Evolutionary conservation across 2,113 vertebrate genomes (phyloP).

Genomic region (Tragelaphus imberbis): DNA sequence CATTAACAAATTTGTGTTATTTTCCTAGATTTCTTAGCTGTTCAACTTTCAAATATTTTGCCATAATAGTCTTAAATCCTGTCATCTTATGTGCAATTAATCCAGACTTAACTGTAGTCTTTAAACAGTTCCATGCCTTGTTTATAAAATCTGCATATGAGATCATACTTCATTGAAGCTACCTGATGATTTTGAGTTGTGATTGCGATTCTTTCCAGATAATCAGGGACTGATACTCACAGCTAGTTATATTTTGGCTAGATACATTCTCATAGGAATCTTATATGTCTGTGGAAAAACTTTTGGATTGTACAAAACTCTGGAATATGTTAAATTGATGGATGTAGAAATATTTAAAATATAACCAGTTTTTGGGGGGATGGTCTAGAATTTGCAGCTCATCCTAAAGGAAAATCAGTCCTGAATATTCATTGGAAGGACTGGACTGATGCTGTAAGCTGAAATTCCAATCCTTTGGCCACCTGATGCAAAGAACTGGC

Average conservation of each 20-base stretch:
- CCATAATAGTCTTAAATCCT: constrained; percentile 25
- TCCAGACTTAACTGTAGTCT: constrained; percentile 35
- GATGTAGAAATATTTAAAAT: background rate
- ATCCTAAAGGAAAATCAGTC: background rate
- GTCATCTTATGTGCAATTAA: constrained; percentile 33
- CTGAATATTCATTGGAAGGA: background rate
- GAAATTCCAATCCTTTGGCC: background rate
- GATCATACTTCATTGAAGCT: background rate
- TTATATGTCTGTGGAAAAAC: background rate
- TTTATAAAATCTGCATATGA: background rate
- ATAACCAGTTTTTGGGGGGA: background rate
- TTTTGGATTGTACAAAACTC: background rate
- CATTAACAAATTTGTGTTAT: constrained; percentile 40
- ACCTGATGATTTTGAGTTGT: background rate
- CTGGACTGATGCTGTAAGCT: background rate
- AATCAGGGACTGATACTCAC: background rate
- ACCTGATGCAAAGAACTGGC: background rate
- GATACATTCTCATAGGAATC: background rate
- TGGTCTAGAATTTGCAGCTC: background rate
- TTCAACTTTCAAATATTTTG: constrained; percentile 38
- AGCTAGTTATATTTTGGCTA: background rate
- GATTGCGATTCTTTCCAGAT: background rate
- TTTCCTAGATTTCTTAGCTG: background rate
- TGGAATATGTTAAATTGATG: background rate
- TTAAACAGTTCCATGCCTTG: background rate